Percentiles rank a stretch among this genome's conserved stretches.
These are phyloP conservation scores for Thunnus maccoyii DNA, from an alignment of 2,113 vertebrate genomes.

Conservation along the genomic window DNA sequence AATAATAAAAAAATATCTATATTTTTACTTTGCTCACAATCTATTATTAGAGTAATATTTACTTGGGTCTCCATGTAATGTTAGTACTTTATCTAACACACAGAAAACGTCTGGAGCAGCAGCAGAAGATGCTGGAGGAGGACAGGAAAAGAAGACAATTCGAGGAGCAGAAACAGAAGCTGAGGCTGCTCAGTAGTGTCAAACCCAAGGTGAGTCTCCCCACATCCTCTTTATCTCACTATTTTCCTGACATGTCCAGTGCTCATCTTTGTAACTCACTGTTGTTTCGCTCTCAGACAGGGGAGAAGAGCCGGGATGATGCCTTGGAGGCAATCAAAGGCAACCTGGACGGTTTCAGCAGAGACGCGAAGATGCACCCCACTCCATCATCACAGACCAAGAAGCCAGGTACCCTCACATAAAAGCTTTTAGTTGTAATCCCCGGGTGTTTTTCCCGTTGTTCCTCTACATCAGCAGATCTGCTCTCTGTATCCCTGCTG, in stretches of 20 bases:
- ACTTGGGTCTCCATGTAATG: constrained; percentile 2
- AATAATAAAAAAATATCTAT: too few relatives aligned
- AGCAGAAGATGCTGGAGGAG: constrained; percentile 97
- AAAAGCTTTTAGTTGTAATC: not conserved
- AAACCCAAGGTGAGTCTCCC: constrained; percentile 92
- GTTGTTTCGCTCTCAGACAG: constrained; percentile 82
- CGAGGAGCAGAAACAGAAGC: constrained; percentile 99
- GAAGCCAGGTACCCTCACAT: constrained; percentile 90
- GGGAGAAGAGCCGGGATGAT: constrained; percentile 97
- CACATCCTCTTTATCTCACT: not conserved
- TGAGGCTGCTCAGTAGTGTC: constrained; percentile 96
- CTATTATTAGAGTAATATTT: not conserved
- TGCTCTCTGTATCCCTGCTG: not conserved
- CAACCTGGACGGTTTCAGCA: constrained; percentile 97
- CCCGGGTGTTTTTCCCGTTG: not conserved
- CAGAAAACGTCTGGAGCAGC: constrained; percentile 94
- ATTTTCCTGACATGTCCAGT: constrained; percentile 4
- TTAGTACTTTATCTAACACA: not conserved
- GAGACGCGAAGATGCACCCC: constrained; percentile 98
- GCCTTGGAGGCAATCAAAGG: constrained; percentile 99
- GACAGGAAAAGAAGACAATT: constrained; percentile 97
- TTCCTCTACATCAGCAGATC: constrained; percentile 23
- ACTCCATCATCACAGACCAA: constrained; percentile 92
- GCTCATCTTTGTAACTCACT: not conserved
- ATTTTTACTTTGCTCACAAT: not conserved